Evolutionary conservation across 2,888 invertebrate species (phyloP), one percentile per base, ranked within the genome.

Genomic region (Leptopilina drosophilae): DNA sequence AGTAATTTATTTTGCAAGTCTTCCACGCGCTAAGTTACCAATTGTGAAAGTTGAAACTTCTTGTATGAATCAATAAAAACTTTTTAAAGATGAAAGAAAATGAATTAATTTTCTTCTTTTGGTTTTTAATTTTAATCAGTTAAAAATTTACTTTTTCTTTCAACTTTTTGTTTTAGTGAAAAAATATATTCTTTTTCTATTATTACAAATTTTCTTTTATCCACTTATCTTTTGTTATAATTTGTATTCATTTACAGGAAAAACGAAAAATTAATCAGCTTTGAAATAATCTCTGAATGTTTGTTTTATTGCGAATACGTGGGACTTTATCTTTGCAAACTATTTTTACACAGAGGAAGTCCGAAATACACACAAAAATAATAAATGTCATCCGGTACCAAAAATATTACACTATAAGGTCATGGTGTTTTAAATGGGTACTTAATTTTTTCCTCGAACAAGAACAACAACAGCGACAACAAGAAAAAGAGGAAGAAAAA

Each of bases 341-440:
- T 76, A 64, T 76, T 76, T 49, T 64, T 64, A 20, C 49, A 20
- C 42, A 64, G 56, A 59, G n/a, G 46, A 76, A 64, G 14, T 73
- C 9, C 8, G 56, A 56, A 66, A 14, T 56, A 73, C 26, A 73
- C 26, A 53, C 26, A 53, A 49, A 73, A 73, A 56, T 53, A 9
- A 73, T 33, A 56, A 73, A 56, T 56, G 56, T 73, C 56, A 73
- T 73, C 73, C 73, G 73, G 56, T 56, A 26, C 26, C 53, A 33
- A 73, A 73, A 33, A 73, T 59, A 73, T 73, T 33, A 33, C n/a
- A 40, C 73, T 56, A 14, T n/a, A 73, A 56, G 73, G 56, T 40
- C 33, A 56, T n/a, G n/a, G 46, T 76, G 46, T 59, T 62, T 76
- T 2, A 8, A 76, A 76, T 42, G 26, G 42, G 40, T 76, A 12